phyloP scores from a whole-genome alignment of 2,797 vertebrate species.

The Mustela erminea region DNA sequence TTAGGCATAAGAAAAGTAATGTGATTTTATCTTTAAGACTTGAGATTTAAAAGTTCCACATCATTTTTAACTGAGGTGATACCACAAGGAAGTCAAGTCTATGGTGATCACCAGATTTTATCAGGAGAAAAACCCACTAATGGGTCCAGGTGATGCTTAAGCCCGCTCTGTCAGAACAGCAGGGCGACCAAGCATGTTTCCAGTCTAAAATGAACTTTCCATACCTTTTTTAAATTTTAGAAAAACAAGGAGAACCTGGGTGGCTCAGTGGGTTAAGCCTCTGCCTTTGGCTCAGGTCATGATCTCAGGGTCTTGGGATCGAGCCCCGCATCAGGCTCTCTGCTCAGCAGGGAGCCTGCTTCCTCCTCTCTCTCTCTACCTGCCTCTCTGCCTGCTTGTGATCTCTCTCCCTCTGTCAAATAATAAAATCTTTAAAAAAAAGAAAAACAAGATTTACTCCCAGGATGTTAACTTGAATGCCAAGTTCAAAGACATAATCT shows the following conservation, averaged over 20 bases:
- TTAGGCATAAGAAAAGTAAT: background rate
- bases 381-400: too few relatives aligned
- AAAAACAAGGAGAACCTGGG: too few relatives aligned
- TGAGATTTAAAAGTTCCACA: conserved; percentile 6
- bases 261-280: too few relatives aligned
- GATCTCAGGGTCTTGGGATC: too few relatives aligned
- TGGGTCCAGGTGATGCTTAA: background rate
- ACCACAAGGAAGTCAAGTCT: background rate
- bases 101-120: background rate
- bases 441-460: conserved; percentile 66
- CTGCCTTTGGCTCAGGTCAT: too few relatives aligned
- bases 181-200: background rate
- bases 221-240: background rate
- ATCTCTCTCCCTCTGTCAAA: too few relatives aligned
- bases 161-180: background rate
- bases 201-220: conserved; percentile 60
- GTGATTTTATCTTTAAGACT: conserved; percentile 35
- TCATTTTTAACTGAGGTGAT: background rate
- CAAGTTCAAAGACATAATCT: conserved; percentile 62
- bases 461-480: conserved; percentile 51
- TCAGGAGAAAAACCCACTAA: background rate
- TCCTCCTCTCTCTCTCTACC: too few relatives aligned
- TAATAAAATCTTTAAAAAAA: too few relatives aligned
- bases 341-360: too few relatives aligned
- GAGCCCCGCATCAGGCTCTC: too few relatives aligned